Evolutionary conservation across 2,797 vertebrate species (phyloP).

Genomic region (Menidia menidia): DNA sequence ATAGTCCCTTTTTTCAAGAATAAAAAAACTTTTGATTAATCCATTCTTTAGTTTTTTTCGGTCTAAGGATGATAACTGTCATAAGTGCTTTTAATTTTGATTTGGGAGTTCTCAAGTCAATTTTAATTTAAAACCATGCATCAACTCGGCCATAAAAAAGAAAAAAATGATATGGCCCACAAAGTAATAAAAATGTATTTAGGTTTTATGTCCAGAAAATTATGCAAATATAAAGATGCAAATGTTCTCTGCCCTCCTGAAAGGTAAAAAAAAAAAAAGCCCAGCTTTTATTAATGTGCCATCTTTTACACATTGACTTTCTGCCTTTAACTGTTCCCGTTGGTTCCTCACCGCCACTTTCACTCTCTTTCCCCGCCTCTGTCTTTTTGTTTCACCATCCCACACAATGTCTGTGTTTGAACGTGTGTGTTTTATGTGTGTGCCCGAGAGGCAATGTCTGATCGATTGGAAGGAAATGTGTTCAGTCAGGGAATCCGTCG

Average conservation of each 20-base stretch:
- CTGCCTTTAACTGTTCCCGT: constrained; percentile 5
- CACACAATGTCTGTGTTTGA: constrained; percentile 28
- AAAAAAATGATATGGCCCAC: background rate
- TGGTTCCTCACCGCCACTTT: constrained; percentile 27
- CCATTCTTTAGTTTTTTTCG: background rate
- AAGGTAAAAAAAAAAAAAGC: constrained; percentile 5
- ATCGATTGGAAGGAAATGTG: constrained; percentile 84
- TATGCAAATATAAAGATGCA: background rate
- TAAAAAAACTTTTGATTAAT: background rate
- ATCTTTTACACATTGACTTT: constrained; percentile 6
- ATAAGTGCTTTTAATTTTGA: background rate
- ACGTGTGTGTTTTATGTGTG: constrained; percentile 50
- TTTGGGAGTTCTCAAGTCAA: background rate
- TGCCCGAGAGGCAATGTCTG: constrained; percentile 66
- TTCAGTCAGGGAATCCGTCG: constrained; percentile 81
- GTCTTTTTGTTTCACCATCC: constrained; percentile 22
- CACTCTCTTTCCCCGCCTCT: constrained; percentile 28
- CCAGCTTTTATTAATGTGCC: constrained; percentile 7
- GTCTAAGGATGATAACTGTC: background rate
- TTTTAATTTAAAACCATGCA: background rate
- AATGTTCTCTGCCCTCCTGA: background rate
- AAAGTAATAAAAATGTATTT: background rate
- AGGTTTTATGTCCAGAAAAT: background rate
- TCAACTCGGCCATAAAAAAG: background rate
- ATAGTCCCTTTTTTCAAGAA: background rate